Conservation (phyloP, 1,140 invertebrate genomes). For the Drosophila lini region DNA sequence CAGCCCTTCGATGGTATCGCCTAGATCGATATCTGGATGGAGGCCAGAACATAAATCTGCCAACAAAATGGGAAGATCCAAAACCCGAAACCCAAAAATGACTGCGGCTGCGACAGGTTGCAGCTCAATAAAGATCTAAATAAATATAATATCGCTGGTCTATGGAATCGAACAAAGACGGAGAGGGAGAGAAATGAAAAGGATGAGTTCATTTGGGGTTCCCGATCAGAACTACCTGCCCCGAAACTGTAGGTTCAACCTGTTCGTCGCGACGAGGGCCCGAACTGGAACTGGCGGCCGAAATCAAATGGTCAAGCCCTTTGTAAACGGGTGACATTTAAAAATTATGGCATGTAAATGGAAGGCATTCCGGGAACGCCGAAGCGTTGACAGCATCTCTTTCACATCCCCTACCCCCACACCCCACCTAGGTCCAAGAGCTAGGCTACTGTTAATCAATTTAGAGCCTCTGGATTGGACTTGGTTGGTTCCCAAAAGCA, state of each 20-base stretch:
- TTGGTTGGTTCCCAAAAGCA: slow-evolving; percentile 40
- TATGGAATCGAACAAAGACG: slow-evolving; percentile 32
- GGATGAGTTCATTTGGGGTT: slow-evolving; percentile 79
- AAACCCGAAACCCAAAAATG: slow-evolving; percentile 36
- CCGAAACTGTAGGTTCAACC: slow-evolving; percentile 46
- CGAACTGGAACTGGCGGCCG: slow-evolving; percentile 45
- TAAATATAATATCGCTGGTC: slow-evolving; percentile 73
- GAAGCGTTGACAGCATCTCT: slow-evolving; percentile 68
- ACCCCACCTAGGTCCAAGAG: background rate
- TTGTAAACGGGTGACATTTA: slow-evolving; percentile 81
- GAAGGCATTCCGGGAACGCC: slow-evolving; percentile 71
- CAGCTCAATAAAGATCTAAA: slow-evolving; percentile 81
- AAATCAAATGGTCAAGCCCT: slow-evolving; percentile 78
- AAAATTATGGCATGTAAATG: slow-evolving; percentile 83
- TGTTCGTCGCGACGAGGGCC: slow-evolving; percentile 42
- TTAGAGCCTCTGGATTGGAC: slow-evolving; percentile 61
- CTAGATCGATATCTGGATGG: slow-evolving; percentile 44
- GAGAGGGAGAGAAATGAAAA: slow-evolving; percentile 52
- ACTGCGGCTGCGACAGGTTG: slow-evolving; percentile 69
- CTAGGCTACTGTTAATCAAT: slow-evolving; percentile 79
- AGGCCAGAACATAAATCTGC: slow-evolving; percentile 74
- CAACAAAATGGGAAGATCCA: slow-evolving; percentile 46
- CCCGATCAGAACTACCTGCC: slow-evolving; percentile 27
- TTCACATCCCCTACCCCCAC: background rate
- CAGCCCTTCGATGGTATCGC: slow-evolving; percentile 34